Base-by-base conservation (phyloP, 2,797 vertebrate genomes). In the Xiphorhynchus erythropygius region DNA sequence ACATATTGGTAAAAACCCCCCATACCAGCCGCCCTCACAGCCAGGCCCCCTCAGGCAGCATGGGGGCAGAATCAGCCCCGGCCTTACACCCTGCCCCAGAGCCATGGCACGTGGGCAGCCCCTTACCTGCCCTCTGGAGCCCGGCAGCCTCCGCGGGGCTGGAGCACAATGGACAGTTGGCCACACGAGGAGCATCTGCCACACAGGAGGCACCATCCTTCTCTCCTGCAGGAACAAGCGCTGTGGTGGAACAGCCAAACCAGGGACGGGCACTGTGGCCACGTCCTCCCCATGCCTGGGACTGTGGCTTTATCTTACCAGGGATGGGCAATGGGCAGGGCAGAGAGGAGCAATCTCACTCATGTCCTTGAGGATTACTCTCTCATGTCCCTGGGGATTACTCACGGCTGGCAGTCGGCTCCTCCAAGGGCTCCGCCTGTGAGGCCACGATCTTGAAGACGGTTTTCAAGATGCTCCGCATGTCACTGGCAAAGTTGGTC, bases 401-500 rank as follows among this genome's bases (percentile, higher is more conserved):
- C 97, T 97, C 93, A 97, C 97, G 83, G 78, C 81, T 78, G 65
- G 75, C 47, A 41, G 83, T 81, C 1, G 17, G 49, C 46, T 90
- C 88, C 37, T 69, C 93, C 0, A 4, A 80, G 47, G 93, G 73
- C 69, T 97, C 96, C 0, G 44, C 84, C 70, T 90, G 95, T 0
- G 97, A 97, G 41, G 94, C 63, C 5, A 97, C 88, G 0, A 97
- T 94, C 84, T 97, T 96, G 93, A 98, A 98, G 28, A 98, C 98
- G 0, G 94, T 98, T 95, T 98, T 98, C 82, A 98, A 84, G 85
- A 98, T 98, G 77, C 87, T 90, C 32, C 97, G 81, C 82, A 98
- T 86, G 75, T 98, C 98, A 9, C 98, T 97, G 84, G 98, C 98
- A 90, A 98, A 98, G 96, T 98, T 98, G 57, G 97, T 98, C 95